Evolutionary conservation across 1,140 invertebrate species (phyloP), one percentile per base, ranked within the genome.

Genomic region (Anastrepha obliqua): DNA sequence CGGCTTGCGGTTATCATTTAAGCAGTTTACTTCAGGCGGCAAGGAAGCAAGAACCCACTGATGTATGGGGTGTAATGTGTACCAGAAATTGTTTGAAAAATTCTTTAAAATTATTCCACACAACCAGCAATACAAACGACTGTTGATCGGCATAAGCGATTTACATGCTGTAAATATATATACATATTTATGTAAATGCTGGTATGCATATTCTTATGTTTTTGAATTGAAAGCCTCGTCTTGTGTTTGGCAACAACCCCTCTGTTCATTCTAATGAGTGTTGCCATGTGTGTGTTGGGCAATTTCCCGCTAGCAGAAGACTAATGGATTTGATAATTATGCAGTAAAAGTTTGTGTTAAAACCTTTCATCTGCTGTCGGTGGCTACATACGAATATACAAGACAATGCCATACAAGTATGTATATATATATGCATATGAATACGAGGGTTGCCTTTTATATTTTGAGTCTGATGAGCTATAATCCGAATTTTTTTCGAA

Each of bases 1-100:
- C 55, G 17, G n/a, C 74, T 81, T 55, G 47, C 47, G 74, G 74
- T 81, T 81, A 55, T 81, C 74, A 81, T 58, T 81, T 55, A 55
- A 17, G 17, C n/a, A 29, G n/a, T 81, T 78, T 78, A 8, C 70
- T 55, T 20, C 4, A 51, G 42, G 74, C 15, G 20, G 74, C 11
- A 81, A 81, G 64, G n/a, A 67, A 1, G 7, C 29, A 67, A 8
- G 64, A 5, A 20, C 29, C 29, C 29, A 29, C 4, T 62, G 13
- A 17, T 62, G 60, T 1, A 62, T n/a, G 9, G 60, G 1, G 60
- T 15, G 60, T 62, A 17, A 62, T 17, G 13, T 62, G 15, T 62
- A 17, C 13, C n/a, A n/a, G 60, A 62, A 62, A 62, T 62, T 29
- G 0, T 29, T 29, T 29, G 29, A 20, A 20, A 67, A 67, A 39